phyloP scores from a whole-genome alignment of 2,888 invertebrate species.

The Acanthococcus lagerstroemiae region DNA sequence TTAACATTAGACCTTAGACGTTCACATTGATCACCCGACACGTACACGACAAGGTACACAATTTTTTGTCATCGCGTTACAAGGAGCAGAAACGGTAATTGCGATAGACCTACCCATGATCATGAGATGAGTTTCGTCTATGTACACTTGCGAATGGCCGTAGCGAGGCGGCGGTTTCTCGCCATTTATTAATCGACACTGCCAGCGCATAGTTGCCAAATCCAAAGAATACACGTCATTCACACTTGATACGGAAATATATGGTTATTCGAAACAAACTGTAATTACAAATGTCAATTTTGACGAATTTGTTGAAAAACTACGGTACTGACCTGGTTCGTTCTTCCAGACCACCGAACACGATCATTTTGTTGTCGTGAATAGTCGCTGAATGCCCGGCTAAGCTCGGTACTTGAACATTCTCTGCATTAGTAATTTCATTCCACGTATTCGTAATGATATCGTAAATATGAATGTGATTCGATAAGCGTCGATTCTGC shows the following conservation, averaged over 20 bases:
- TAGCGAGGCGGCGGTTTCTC: conserved; percentile 72
- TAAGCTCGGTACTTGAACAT: conserved; percentile 51
- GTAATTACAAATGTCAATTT: too few relatives aligned
- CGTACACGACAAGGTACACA: not conserved
- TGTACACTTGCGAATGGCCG: conserved; percentile 80
- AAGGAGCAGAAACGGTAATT: not conserved
- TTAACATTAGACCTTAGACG: not conserved
- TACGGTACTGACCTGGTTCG: conserved; percentile 30
- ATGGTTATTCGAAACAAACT: too few relatives aligned
- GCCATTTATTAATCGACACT: conserved; percentile 57
- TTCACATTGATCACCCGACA: not conserved
- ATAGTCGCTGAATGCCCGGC: conserved; percentile 90
- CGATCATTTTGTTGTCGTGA: conserved; percentile 68
- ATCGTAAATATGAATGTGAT: conserved; percentile 67
- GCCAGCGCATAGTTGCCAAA: conserved; percentile 65
- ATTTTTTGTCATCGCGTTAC: not conserved
- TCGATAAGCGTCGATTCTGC: conserved; percentile 25
- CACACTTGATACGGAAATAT: conserved; percentile 43
- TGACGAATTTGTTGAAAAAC: too few relatives aligned
- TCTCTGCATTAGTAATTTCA: conserved; percentile 47
- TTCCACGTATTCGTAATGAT: conserved; percentile 67
- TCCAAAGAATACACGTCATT: conserved; percentile 87
- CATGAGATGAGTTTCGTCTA: conserved; percentile 68
- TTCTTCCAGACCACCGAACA: conserved; percentile 63
- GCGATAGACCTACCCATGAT: conserved; percentile 49